phyloP scores from a whole-genome alignment of 2,888 invertebrate genomes.

The Diaprepes abbreviatus region DNA sequence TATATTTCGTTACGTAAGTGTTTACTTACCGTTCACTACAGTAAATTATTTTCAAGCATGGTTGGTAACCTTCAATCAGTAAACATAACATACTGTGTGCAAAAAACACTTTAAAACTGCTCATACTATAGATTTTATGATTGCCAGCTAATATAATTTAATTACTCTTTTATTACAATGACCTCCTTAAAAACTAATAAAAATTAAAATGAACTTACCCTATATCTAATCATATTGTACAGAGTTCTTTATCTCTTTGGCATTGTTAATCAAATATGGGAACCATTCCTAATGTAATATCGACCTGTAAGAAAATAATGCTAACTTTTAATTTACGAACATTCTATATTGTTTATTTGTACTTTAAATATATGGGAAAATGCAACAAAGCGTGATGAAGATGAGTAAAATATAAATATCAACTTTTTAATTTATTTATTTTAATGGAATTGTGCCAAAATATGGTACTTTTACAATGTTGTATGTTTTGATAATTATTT shows the following conservation, averaged over 20 bases:
- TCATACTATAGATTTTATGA: no score
- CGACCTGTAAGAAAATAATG: slow-evolving; percentile 41
- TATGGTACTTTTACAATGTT: neutral
- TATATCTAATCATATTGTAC: slow-evolving; percentile 52
- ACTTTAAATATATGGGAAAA: slow-evolving; percentile 24
- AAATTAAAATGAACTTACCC: slow-evolving; percentile 50
- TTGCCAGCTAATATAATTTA: no score
- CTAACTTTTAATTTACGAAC: slow-evolving; percentile 11
- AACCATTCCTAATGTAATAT: slow-evolving; percentile 32
- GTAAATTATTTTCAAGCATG: no score
- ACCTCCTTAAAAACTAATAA: slow-evolving; percentile 17
- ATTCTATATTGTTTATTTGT: slow-evolving; percentile 16
- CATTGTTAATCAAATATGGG: slow-evolving; percentile 42
- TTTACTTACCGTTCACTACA: neutral
- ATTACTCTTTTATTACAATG: no score
- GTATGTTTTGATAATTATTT: no score
- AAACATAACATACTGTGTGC: no score
- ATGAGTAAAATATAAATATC: neutral
- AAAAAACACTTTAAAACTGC: no score
- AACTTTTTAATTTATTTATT: slow-evolving; percentile 3
- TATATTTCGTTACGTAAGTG: neutral
- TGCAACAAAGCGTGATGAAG: neutral
- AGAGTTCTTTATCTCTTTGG: slow-evolving; percentile 37
- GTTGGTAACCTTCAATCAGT: no score
- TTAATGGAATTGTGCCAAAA: neutral